Conservation (phyloP, 2,113 vertebrate genomes). For the Melanostigma gelatinosum region DNA sequence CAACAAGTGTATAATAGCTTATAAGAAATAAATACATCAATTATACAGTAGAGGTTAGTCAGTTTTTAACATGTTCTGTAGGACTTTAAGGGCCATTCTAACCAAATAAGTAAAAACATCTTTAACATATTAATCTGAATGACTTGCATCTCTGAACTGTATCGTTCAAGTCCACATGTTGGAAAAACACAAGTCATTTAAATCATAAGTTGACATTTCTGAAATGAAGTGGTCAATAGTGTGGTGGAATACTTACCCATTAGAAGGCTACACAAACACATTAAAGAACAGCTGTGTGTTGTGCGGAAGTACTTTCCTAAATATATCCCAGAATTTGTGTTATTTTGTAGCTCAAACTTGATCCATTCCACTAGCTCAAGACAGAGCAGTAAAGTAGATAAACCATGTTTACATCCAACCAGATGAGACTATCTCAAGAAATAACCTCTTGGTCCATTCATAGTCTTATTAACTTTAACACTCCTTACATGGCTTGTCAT, state of each 20-base stretch:
- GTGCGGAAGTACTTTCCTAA: background rate
- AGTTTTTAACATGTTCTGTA: background rate
- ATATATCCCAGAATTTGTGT: too few species aligned
- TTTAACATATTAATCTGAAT: background rate
- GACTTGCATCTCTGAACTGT: background rate
- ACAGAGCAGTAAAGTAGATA: background rate
- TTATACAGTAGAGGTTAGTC: background rate
- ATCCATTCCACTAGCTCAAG: too few species aligned
- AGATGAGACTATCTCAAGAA: background rate
- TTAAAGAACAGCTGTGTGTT: background rate
- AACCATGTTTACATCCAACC: background rate
- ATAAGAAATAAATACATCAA: background rate
- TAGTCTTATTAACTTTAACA: background rate
- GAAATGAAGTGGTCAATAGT: background rate
- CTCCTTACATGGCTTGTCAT: background rate
- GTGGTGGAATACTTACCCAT: too few species aligned
- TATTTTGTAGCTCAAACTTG: too few species aligned
- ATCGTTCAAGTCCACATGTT: background rate
- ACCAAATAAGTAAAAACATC: background rate
- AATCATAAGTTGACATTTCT: background rate
- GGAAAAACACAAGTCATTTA: background rate
- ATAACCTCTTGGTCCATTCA: background rate
- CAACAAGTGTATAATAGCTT: background rate
- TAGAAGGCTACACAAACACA: background rate
- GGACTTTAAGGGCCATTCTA: background rate